These are phyloP conservation scores for Lepas anatifera DNA, from an alignment of 2,888 invertebrate species.

Conservation along the genomic window DNA sequence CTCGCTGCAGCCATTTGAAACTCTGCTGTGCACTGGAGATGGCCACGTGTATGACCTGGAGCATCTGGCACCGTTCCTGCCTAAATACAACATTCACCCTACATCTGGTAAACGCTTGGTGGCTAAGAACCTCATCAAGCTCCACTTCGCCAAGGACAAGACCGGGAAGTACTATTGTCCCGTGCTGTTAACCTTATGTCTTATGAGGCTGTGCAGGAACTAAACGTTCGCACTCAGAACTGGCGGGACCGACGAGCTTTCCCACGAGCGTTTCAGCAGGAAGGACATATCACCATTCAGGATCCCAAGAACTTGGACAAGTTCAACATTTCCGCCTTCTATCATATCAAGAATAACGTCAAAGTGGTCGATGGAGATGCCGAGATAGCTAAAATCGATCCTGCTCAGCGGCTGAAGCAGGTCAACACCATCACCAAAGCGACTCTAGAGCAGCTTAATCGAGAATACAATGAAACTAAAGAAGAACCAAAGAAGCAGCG, in stretches of 20 bases:
- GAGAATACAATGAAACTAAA: conserved; percentile 63
- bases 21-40: conserved; percentile 68
- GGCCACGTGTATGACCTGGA: conserved; percentile 90
- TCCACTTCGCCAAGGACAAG: background rate
- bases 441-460: conserved; percentile 72
- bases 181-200: conserved; percentile 92
- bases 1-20: conserved; percentile 79
- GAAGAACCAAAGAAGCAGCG: conserved; percentile 40
- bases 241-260: conserved; percentile 92
- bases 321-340: conserved; percentile 86
- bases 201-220: conserved; percentile 83
- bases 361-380: conserved; percentile 59
- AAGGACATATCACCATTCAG: conserved; percentile 83
- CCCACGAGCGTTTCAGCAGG: too few species aligned
- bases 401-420: conserved; percentile 68
- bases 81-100: conserved; percentile 85
- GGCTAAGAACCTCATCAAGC: conserved; percentile 43
- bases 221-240: conserved; percentile 88
- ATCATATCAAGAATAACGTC: conserved; percentile 84
- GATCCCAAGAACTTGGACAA: conserved; percentile 81
- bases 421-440: conserved; percentile 83
- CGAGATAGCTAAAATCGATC: conserved; percentile 52
- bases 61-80: conserved; percentile 71
- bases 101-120: conserved; percentile 81
- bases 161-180: conserved; percentile 76